Evolutionary conservation across 2,888 invertebrate species (phyloP).

Genomic region (Rhabditoides inermis): DNA sequence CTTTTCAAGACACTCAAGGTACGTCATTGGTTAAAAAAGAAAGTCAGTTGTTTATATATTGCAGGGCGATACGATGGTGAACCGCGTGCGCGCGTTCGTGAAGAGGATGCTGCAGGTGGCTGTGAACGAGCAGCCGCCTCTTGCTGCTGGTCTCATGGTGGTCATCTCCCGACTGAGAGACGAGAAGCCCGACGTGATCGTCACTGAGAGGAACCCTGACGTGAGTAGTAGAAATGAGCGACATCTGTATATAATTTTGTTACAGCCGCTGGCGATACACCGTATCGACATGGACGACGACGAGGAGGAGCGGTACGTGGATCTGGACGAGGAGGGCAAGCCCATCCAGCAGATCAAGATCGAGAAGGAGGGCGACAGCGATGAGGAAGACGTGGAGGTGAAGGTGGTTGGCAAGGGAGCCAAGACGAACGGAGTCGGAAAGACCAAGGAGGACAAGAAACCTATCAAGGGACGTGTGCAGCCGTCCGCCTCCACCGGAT

Average conservation of each 20-base stretch:
- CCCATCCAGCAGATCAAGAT: slow-evolving; percentile 8
- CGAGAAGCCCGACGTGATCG: slow-evolving; percentile 63
- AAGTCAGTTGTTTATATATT: background rate
- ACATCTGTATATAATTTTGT: background rate
- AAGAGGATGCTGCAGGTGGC: slow-evolving; percentile 69
- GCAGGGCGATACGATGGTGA: slow-evolving; percentile 64
- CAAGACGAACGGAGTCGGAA: slow-evolving; percentile 2
- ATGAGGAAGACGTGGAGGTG: slow-evolving; percentile 45
- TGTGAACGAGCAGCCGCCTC: slow-evolving; percentile 67
- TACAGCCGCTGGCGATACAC: slow-evolving; percentile 12
- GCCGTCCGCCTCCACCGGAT: slow-evolving; percentile 15
- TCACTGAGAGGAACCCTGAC: slow-evolving; percentile 44
- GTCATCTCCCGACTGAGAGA: slow-evolving; percentile 53
- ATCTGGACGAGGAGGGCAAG: slow-evolving; percentile 17
- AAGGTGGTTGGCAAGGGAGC: slow-evolving; percentile 50
- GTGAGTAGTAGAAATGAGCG: slow-evolving; percentile 8
- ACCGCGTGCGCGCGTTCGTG: slow-evolving; percentile 72
- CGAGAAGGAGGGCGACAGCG: slow-evolving; percentile 6
- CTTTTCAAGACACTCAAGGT: slow-evolving; percentile 63
- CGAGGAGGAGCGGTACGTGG: slow-evolving; percentile 54
- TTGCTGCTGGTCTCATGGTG: slow-evolving; percentile 74
- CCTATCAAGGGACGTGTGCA: background rate
- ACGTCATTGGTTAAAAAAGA: slow-evolving; percentile 14
- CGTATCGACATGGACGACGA: slow-evolving; percentile 45
- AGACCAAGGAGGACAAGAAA: background rate